A percentile compares a stretch with the other conserved stretches of the same genome.
Evolutionary conservation across 2,797 vertebrate genomes (phyloP).

Genomic region (Arrhamphus sclerolepis): DNA sequence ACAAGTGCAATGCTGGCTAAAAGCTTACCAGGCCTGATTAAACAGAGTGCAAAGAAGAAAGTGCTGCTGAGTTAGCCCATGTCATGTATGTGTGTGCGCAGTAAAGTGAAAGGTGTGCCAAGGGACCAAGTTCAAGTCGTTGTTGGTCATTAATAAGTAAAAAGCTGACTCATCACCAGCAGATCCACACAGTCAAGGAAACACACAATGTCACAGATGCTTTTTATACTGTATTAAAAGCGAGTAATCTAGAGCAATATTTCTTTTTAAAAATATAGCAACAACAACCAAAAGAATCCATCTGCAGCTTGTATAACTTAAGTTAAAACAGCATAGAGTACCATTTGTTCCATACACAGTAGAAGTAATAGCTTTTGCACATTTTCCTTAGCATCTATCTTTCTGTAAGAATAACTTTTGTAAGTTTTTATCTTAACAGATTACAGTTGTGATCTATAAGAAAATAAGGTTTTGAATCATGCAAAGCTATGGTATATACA

Average conservation of each 20-base stretch:
- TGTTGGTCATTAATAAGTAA: slow-evolving; percentile 68
- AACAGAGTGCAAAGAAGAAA: slow-evolving; percentile 63
- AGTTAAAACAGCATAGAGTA: not conserved
- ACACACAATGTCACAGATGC: slow-evolving; percentile 11
- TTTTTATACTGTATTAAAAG: not conserved
- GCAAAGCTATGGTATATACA: not conserved
- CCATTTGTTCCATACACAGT: too few relatives aligned
- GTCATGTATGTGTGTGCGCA: slow-evolving; percentile 6
- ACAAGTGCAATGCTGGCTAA: slow-evolving; percentile 55
- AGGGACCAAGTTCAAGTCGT: slow-evolving; percentile 45
- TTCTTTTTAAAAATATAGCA: too few relatives aligned
- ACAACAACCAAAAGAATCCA: not conserved
- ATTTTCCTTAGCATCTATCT: too few relatives aligned
- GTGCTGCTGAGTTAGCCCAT: slow-evolving; percentile 60
- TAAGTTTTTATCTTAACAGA: not conserved
- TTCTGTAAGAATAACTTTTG: too few relatives aligned
- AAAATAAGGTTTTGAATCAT: not conserved
- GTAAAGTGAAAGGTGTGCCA: slow-evolving; percentile 31
- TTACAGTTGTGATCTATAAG: not conserved
- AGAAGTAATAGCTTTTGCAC: too few relatives aligned
- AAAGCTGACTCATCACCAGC: slow-evolving; percentile 66
- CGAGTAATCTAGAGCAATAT: too few relatives aligned
- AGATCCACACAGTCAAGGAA: slow-evolving; percentile 19
- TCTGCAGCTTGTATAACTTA: too few relatives aligned
- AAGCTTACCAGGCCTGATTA: slow-evolving; percentile 62